Evolutionary conservation across 2,888 invertebrate species (phyloP), one percentile per base, ranked within the genome.

Genomic region (Monopis laevigella): DNA sequence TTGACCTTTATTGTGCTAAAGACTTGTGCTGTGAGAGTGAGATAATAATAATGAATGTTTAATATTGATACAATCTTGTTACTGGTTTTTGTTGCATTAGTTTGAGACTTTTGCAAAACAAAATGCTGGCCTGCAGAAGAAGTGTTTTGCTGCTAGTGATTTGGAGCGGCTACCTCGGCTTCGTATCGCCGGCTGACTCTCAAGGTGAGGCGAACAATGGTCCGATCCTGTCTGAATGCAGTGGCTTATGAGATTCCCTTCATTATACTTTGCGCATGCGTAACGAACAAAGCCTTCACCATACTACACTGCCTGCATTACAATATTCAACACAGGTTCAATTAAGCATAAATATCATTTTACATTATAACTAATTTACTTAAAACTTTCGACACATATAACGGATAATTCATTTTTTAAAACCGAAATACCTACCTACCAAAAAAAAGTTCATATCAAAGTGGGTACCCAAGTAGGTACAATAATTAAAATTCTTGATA

Each of bases 141-240:
- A 18, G 8, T 48, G 52, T 49, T 48, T 27, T 41, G 50, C 45
- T 59, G 52, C 55, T 70, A 61, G 59, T 74, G 62, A 64, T 75
- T 62, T 78, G 74, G 77, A 71, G 72, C 67, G 65, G 57, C 63
- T 60, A 59, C 56, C 60, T 69, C 60, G 62, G 12, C 30, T 21
- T 56, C 52, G 67, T 69, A 65, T 68, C 65, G 58, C 50, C 59
- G 49, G 60, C 68, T 55, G 12, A 18, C 24, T 13, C 36, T 42
- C 75, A 78, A 78, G 77, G 77, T 78, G 62, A 78, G 77, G 51
- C 8, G 56, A 65, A 68, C 69, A 72, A 70, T 68, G 40, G 29
- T n/a, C n/a, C n/a, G n/a, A 24, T 24, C 24, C 8, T 24, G 24
- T 8, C 24, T 7, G 24, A 24, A 8, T 8, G 24, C 8, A 24